These are phyloP conservation scores for Laspeyria flexula DNA, from an alignment of 2,888 invertebrate species.

Conservation along the genomic window DNA sequence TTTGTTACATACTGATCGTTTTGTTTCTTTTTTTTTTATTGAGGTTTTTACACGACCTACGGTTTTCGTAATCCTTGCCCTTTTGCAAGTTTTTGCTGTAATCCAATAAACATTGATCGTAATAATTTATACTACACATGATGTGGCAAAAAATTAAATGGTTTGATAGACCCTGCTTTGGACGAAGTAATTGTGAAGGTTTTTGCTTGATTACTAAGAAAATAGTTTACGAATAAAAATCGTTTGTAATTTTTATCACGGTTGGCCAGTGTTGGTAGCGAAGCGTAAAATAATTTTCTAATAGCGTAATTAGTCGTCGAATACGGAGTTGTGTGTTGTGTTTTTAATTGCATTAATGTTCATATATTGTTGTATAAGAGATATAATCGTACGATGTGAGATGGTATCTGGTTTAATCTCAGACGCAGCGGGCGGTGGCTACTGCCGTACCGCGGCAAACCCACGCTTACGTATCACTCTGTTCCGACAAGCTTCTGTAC, in stretches of 20 bases:
- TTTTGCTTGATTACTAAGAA: conserved; percentile 24
- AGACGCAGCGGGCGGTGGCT: conserved; percentile 59
- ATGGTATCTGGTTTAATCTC: conserved; percentile 57
- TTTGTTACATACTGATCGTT: neutral
- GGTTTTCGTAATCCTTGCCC: neutral
- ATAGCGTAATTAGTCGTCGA: conserved; percentile 44
- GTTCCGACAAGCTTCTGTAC: conserved; percentile 1
- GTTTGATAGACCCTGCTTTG: conserved; percentile 18
- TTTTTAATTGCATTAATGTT: conserved; percentile 56
- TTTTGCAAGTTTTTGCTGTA: conserved; percentile 26
- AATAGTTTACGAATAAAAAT: conserved; percentile 22
- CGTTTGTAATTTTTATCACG: conserved; percentile 38
- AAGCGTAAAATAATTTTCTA: conserved; percentile 53
- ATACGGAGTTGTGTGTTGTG: conserved; percentile 34
- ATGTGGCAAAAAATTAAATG: conserved; percentile 29
- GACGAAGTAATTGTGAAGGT: conserved; percentile 27
- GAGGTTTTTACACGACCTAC: neutral
- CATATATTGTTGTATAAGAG: conserved; percentile 44
- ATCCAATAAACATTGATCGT: conserved; percentile 10
- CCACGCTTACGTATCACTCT: conserved; percentile 3
- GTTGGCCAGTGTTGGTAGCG: conserved; percentile 31
- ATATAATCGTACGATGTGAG: conserved; percentile 51
- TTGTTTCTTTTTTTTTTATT: neutral
- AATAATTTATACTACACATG: conserved; percentile 23
- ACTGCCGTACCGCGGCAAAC: conserved; percentile 36